Conservation (phyloP, 2,888 invertebrate genomes). For the Latrodectus hesperus region DNA sequence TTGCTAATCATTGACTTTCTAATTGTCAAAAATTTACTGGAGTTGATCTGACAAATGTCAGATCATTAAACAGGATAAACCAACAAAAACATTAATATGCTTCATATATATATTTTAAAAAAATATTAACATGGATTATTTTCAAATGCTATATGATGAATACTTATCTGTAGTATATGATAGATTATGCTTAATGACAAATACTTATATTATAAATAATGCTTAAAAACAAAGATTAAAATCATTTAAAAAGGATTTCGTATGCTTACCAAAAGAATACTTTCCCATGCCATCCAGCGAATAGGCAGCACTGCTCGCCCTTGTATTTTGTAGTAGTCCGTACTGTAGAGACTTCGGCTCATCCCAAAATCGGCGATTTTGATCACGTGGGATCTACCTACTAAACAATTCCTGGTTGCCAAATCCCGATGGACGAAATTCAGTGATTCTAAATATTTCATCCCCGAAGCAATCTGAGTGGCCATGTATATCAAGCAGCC, state of each 20-base stretch:
- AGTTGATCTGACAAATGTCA: no score
- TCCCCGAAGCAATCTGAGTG: conserved; percentile 89
- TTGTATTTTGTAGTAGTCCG: conserved; percentile 89
- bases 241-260: no score
- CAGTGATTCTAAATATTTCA: conserved; percentile 90
- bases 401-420: conserved; percentile 89
- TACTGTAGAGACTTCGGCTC: conserved; percentile 85
- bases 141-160: no score
- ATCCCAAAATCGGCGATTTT: conserved; percentile 91
- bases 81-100: no score
- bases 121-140: no score
- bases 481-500: conserved; percentile 88
- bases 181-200: no score
- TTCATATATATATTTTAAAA: no score
- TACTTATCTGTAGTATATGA: no score
- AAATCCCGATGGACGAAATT: conserved; percentile 93
- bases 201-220: neutral
- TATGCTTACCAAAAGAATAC: conserved; percentile 81
- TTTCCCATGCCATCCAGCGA: conserved; percentile 94
- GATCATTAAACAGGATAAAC: no score
- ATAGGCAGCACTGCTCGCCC: conserved; percentile 87
- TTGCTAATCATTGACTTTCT: no score
- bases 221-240: neutral
- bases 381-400: conserved; percentile 85
- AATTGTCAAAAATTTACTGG: no score